Evolutionary conservation across 1,140 invertebrate species (phyloP).

Genomic region (Maconellicoccus hirsutus): DNA sequence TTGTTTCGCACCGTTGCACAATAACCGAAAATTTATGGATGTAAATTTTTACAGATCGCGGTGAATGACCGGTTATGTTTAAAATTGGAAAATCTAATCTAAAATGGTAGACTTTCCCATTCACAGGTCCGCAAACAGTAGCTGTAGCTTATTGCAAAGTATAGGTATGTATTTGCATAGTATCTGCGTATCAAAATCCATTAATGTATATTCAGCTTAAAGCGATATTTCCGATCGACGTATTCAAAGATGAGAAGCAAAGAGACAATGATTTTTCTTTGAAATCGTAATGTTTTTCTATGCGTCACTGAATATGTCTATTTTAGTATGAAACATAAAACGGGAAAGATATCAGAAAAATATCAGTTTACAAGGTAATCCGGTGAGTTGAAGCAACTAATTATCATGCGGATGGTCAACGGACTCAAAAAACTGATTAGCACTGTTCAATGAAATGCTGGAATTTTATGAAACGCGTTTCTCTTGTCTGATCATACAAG

Average conservation of each 20-base stretch:
- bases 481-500: not conserved
- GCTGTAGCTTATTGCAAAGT: too few relatives aligned
- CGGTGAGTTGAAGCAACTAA: constrained; percentile 19
- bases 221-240: not conserved
- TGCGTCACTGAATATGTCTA: constrained; percentile 17
- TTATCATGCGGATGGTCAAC: constrained; percentile 8
- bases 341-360: constrained; percentile 12
- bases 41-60: not conserved
- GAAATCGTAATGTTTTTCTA: constrained; percentile 6
- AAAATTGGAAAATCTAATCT: too few relatives aligned
- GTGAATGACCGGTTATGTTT: not conserved
- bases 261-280: constrained; percentile 18
- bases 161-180: too few relatives aligned
- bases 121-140: too few relatives aligned
- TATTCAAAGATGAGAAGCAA: not conserved
- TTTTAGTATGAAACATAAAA: constrained; percentile 16
- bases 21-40: not conserved
- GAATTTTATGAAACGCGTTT: not conserved
- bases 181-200: not conserved
- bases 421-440: constrained; percentile 10
- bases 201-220: not conserved
- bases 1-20: not conserved
- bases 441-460: constrained; percentile 11
- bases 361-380: constrained; percentile 17
- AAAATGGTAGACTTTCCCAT: too few relatives aligned